phyloP scores from a whole-genome alignment of 1,140 invertebrate species.

The Papilio helenus region DNA sequence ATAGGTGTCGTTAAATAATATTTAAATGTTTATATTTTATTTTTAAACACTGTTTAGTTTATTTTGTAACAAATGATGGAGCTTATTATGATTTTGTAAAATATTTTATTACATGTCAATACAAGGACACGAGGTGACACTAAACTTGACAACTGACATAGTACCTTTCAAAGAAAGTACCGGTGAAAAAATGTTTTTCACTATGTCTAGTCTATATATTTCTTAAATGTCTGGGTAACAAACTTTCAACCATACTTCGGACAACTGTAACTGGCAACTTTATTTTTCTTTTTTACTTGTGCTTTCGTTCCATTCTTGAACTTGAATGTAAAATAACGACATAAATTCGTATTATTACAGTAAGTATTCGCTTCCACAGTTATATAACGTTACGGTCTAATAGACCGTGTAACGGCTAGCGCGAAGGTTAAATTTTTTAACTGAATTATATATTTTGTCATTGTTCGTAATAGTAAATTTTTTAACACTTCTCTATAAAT shows the following conservation, averaged over 20 bases:
- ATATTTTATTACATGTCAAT: no score
- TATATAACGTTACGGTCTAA: conserved; percentile 38
- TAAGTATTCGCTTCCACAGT: conserved; percentile 25
- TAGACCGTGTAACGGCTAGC: conserved; percentile 35
- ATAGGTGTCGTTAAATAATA: no score
- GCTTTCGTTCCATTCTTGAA: neutral
- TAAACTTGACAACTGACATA: no score
- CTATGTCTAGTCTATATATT: no score
- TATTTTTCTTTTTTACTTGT: neutral
- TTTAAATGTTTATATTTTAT: no score
- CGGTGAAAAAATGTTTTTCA: no score
- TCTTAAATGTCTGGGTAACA: neutral
- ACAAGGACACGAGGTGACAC: no score
- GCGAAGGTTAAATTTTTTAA: conserved; percentile 40
- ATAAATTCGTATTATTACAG: conserved; percentile 33
- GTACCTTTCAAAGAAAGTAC: no score
- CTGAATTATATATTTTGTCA: conserved; percentile 36
- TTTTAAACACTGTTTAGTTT: no score
- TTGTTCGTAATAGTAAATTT: conserved; percentile 35
- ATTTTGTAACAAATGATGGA: no score
- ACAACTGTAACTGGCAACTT: neutral
- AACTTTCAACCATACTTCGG: neutral
- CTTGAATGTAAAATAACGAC: conserved; percentile 19
- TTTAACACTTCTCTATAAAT: conserved; percentile 21
- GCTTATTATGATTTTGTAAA: no score